Conservation (phyloP, 1,140 invertebrate genomes). For the Drosophila virilis region DNA sequence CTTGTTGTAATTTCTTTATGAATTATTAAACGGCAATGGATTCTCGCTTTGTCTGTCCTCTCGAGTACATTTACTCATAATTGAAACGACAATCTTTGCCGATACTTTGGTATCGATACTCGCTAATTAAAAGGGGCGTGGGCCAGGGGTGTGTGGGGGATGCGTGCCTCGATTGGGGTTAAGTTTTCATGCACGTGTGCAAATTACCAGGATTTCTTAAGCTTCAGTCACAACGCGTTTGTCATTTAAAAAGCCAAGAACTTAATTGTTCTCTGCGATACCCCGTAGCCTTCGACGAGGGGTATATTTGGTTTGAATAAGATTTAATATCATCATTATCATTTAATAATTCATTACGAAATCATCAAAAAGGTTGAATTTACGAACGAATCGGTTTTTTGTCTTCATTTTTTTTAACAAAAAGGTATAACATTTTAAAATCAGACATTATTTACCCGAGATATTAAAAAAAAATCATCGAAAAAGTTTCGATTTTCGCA, state of each 20-base stretch:
- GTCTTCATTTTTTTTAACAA: too few species aligned
- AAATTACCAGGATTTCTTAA: conserved; percentile 4
- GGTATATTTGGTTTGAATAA: too few species aligned
- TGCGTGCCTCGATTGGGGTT: neutral
- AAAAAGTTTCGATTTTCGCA: too few species aligned
- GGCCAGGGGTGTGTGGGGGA: neutral
- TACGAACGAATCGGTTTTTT: too few species aligned
- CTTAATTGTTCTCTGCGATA: conserved; percentile 21
- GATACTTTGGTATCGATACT: conserved; percentile 36
- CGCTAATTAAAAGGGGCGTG: neutral
- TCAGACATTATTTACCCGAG: too few species aligned
- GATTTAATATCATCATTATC: too few species aligned
- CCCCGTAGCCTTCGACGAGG: neutral
- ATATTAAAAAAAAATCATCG: too few species aligned
- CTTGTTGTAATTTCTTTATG: conserved; percentile 46
- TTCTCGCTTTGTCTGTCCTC: conserved; percentile 40
- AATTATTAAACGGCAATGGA: conserved; percentile 66
- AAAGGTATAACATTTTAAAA: too few species aligned
- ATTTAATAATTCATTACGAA: too few species aligned
- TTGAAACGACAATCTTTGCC: conserved; percentile 38
- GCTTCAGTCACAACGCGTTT: conserved; percentile 10
- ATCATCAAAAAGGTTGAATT: too few species aligned
- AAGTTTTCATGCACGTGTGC: conserved; percentile 8
- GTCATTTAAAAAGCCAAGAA: conserved; percentile 15
- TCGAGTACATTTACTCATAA: conserved; percentile 62